These are phyloP conservation scores for Gallinago solitaria DNA, from an alignment of 2,797 vertebrate species.

Conservation along the genomic window DNA sequence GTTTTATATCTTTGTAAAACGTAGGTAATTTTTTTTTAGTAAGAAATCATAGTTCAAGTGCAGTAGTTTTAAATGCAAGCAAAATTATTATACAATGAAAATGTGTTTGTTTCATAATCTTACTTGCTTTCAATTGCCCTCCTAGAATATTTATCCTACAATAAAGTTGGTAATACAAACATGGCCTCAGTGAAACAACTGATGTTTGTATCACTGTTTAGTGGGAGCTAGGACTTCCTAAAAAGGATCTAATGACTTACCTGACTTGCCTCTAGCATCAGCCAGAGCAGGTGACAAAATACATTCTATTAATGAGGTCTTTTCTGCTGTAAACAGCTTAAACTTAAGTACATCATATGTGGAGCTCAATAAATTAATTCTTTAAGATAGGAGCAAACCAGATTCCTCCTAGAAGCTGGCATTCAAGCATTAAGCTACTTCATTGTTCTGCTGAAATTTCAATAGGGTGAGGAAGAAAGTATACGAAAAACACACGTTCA, in stretches of 20 bases:
- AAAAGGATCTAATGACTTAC: background rate
- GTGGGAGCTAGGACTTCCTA: background rate
- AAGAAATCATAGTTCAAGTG: background rate
- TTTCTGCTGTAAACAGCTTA: background rate
- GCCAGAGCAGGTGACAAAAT: background rate
- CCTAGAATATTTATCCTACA: background rate
- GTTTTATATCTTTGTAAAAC: background rate
- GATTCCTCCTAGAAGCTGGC: background rate
- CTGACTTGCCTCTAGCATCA: background rate
- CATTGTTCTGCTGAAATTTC: background rate
- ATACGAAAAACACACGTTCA: background rate
- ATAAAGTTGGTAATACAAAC: background rate
- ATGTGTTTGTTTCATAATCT: background rate
- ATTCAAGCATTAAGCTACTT: background rate
- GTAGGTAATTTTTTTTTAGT: background rate
- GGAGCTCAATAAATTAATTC: background rate
- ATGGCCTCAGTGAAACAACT: background rate
- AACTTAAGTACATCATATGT: background rate
- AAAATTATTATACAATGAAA: background rate
- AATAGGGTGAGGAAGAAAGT: background rate
- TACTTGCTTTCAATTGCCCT: background rate
- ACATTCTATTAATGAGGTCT: background rate
- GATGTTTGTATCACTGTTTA: background rate
- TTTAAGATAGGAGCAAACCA: background rate
- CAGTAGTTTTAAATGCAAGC: background rate